Evolutionary conservation across 1,140 invertebrate species (phyloP).

Genomic region (Drosophila kikkawai): DNA sequence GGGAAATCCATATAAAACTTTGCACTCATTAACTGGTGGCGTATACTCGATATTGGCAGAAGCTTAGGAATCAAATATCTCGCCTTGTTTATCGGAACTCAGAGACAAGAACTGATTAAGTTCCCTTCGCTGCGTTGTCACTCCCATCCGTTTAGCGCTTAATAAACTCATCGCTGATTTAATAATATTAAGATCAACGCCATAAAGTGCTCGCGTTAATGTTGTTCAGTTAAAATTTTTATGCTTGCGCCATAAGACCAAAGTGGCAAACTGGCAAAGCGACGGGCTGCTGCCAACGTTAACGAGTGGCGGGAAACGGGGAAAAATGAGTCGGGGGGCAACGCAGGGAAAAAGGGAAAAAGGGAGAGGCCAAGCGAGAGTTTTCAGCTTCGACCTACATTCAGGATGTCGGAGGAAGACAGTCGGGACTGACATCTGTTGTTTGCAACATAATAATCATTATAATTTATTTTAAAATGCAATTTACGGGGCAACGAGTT

Average conservation of each 20-base stretch:
- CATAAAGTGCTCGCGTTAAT: conserved; percentile 80
- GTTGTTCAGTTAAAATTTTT: conserved; percentile 79
- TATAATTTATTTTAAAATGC: conserved; percentile 84
- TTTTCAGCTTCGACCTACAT: conserved; percentile 43
- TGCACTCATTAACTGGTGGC: conserved; percentile 32
- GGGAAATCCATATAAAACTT: conserved; percentile 14
- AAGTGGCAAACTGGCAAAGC: conserved; percentile 70
- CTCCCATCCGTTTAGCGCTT: conserved; percentile 54
- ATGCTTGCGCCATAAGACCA: conserved; percentile 73
- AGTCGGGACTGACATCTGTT: conserved; percentile 71
- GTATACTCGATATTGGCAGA: conserved; percentile 11
- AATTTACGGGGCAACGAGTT: conserved; percentile 68
- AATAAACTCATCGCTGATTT: conserved; percentile 75
- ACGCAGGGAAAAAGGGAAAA: neutral
- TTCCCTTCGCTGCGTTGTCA: conserved; percentile 9
- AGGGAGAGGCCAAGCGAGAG: conserved; percentile 3
- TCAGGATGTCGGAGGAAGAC: conserved; percentile 41
- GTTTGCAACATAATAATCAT: conserved; percentile 81
- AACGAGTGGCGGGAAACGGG: conserved; percentile 28
- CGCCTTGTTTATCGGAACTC: too few species aligned
- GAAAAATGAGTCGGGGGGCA: neutral
- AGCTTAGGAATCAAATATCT: neutral
- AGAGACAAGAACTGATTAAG: conserved; percentile 12
- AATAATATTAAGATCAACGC: conserved; percentile 79
- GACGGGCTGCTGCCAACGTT: conserved; percentile 48